A percentile compares a stretch with the other conserved stretches of the same genome.
phyloP scores from a whole-genome alignment of 2,113 vertebrate species.

The Himantopus leucocephalus region DNA sequence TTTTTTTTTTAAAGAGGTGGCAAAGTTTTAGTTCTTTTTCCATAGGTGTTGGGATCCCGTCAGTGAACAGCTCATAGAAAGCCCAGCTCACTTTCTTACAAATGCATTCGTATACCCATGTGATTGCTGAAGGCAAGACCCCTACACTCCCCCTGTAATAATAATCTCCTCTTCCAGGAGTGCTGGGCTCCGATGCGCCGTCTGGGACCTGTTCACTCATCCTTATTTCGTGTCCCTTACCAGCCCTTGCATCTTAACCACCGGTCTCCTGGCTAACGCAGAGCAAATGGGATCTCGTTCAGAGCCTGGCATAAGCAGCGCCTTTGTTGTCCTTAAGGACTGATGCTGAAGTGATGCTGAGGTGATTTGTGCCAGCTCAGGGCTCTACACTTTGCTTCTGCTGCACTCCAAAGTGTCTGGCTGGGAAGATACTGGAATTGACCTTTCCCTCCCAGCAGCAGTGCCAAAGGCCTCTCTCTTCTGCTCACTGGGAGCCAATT shows the following conservation, averaged over 20 bases:
- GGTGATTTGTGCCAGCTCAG: not conserved
- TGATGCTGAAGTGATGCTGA: not conserved
- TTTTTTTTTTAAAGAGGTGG: not conserved
- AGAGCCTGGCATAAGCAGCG: not conserved
- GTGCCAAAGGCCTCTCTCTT: not conserved
- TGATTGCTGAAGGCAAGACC: not conserved
- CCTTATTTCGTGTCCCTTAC: not conserved
- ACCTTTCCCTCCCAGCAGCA: not conserved
- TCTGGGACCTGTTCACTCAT: not conserved
- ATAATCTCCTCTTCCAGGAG: not conserved
- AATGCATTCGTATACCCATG: not conserved
- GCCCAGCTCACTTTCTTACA: not conserved
- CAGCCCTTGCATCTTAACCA: not conserved
- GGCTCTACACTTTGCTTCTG: not conserved
- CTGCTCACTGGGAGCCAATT: not conserved
- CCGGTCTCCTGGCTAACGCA: not conserved
- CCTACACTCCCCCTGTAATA: not conserved
- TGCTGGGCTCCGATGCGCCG: accelerated
- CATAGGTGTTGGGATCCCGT: not conserved
- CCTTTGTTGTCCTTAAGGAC: not conserved
- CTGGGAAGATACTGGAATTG: not conserved
- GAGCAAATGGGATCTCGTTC: not conserved
- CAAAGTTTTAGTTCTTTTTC: constrained; percentile 1
- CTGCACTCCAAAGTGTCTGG: not conserved
- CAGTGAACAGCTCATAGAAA: not conserved